Evolutionary conservation across 2,113 vertebrate species (phyloP).

Genomic region (Pluvianellus socialis): DNA sequence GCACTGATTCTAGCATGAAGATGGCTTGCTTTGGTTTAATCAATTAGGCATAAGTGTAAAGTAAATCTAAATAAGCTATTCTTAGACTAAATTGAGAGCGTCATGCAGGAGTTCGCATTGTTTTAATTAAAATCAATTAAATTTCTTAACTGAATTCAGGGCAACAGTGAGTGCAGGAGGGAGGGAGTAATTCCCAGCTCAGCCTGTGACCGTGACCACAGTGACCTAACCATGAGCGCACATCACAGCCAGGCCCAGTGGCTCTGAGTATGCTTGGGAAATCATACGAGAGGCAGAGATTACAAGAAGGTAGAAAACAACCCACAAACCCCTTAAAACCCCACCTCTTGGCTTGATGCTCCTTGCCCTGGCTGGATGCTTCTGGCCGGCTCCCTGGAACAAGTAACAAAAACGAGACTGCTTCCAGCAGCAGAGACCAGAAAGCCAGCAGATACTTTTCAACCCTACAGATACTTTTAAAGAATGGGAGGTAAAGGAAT

Average conservation of each 20-base stretch:
- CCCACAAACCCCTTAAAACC: neutral
- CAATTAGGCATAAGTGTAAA: neutral
- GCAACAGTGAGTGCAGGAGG: neutral
- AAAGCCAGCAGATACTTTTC: constrained; percentile 26
- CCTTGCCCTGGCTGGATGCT: neutral
- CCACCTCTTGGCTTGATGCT: constrained; percentile 26
- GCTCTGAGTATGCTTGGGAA: neutral
- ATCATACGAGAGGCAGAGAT: neutral
- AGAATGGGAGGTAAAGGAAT: constrained; percentile 38
- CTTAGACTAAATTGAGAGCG: neutral
- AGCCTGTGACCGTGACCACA: neutral
- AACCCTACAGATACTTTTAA: constrained; percentile 5
- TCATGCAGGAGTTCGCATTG: neutral
- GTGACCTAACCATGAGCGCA: neutral
- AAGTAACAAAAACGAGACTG: neutral
- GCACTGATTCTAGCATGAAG: neutral
- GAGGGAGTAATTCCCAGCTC: neutral
- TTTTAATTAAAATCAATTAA: neutral
- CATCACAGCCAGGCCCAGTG: neutral
- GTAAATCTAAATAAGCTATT: neutral
- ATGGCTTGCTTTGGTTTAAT: neutral
- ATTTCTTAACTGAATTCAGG: neutral
- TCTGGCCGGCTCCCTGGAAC: constrained; percentile 47
- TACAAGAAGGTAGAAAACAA: neutral
- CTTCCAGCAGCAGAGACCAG: constrained; percentile 32